phyloP scores from a whole-genome alignment of 2,797 vertebrate genomes.

The Ataeniobius toweri region DNA sequence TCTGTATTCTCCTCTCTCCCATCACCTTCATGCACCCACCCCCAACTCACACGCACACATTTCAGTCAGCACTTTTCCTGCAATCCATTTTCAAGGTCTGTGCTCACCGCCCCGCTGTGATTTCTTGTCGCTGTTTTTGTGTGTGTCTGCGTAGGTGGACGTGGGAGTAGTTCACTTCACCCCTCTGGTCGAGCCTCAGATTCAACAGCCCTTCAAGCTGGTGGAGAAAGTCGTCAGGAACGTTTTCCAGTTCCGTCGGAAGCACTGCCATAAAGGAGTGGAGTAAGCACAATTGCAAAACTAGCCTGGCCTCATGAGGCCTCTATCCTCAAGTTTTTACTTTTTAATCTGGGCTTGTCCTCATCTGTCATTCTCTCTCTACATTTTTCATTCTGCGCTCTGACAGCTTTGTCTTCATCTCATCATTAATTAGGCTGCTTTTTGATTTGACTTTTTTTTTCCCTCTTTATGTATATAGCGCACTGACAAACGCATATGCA shows the following conservation, averaged over 20 bases:
- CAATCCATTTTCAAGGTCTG: constrained; percentile 22
- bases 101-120: constrained; percentile 19
- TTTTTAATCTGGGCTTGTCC: constrained; percentile 42
- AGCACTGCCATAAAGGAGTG: constrained; percentile 88
- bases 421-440: constrained; percentile 37
- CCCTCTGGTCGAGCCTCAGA: constrained; percentile 87
- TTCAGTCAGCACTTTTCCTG: constrained; percentile 10
- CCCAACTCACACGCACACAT: neutral
- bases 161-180: constrained; percentile 93
- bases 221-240: constrained; percentile 93
- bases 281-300: constrained; percentile 79
- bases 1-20: constrained; percentile 20
- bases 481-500: constrained; percentile 6
- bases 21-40: constrained; percentile 9
- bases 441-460: constrained; percentile 12
- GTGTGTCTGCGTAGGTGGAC: constrained; percentile 84
- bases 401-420: constrained; percentile 42
- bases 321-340: constrained; percentile 5
- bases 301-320: constrained; percentile 10
- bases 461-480: neutral
- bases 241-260: constrained; percentile 92
- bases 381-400: constrained; percentile 43
- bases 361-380: constrained; percentile 51
- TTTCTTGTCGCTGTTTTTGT: constrained; percentile 39
- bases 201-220: constrained; percentile 91